Percentiles rank a stretch among this genome's conserved stretches.
phyloP scores from a whole-genome alignment of 2,888 invertebrate species.

The Drosophila lacicola region DNA sequence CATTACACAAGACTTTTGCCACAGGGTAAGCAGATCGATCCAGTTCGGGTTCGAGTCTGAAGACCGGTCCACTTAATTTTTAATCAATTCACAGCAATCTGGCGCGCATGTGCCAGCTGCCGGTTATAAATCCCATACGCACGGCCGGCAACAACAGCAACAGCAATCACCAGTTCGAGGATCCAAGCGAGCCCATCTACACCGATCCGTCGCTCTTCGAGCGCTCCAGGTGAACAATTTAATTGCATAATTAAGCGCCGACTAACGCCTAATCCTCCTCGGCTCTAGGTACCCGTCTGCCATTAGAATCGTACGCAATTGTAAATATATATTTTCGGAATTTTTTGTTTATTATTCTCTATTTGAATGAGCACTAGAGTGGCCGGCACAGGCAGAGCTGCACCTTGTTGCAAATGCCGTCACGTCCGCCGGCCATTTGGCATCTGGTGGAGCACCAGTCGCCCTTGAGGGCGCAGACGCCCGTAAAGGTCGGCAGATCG shows the following conservation, averaged over 20 bases:
- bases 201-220: conserved; percentile 96
- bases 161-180: conserved; percentile 88
- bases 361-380: conserved; percentile 42
- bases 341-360: not conserved
- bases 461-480: conserved; percentile 68
- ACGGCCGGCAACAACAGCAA: conserved; percentile 85
- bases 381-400: conserved; percentile 72
- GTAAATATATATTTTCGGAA: conserved; percentile 62
- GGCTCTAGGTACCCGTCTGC: conserved; percentile 29
- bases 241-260: not conserved
- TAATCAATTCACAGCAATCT: conserved; percentile 79
- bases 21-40: conserved; percentile 86
- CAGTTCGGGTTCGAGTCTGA: not conserved
- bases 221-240: conserved; percentile 88
- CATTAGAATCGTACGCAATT: conserved; percentile 51
- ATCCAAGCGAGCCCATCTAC: conserved; percentile 97
- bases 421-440: conserved; percentile 76
- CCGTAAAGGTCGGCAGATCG: conserved; percentile 52
- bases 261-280: not conserved
- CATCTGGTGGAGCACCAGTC: conserved; percentile 72
- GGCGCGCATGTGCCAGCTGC: conserved; percentile 85
- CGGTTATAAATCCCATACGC: conserved; percentile 86
- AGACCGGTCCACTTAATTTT: conserved; percentile 55
- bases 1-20: conserved; percentile 89
- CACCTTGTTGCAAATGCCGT: conserved; percentile 73